Base-by-base conservation (phyloP, 2,797 vertebrate genomes). In the Helarctos malayanus region DNA sequence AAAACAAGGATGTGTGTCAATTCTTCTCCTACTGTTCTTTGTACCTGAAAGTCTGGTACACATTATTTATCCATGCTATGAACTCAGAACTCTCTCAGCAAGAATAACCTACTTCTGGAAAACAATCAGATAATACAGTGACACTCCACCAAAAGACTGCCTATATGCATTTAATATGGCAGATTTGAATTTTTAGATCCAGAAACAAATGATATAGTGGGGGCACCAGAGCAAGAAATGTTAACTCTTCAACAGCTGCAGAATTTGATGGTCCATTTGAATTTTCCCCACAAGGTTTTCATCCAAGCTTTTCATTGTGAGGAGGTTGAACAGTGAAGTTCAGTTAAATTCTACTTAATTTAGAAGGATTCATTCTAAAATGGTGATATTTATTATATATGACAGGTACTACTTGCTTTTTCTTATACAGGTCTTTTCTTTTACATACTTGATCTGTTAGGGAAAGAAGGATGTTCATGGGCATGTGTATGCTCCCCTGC, bases 341-440 rank as follows among this genome's bases (percentile, higher is more conserved):
- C 89, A 93, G 11, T 56, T 83, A 86, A 79, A 2, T 92, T 96
- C 52, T 82, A 87, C 75, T 96, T 16, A 69, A 63, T 63, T 83
- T 83, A 57, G 18, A 88, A 83, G 15, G 11, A 89, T 86, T 84
- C 3, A 2, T 9, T 68, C 71, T 8, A 57, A 93, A 97, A 83
- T 19, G 21, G 41, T 82, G 87, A 82, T 45, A 4, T 29, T 84
- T 91, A 88, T 18, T 85, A 21, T n/a, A 71, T 27, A 5, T 45
- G 47, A 35, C 35, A 41, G 32, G 35, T 73, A 19, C 27, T 93
- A 18, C 25, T 79, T 54, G 54, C 2, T 91, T 80, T 86, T 76
- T 65, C 56, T 91, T 73, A 27, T 61, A 16, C 1, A 94, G 2
- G 4, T 95, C n/a, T 94, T 57, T 83, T 68, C 45, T 88, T 82